A percentile compares a stretch with the other conserved stretches of the same genome.
Evolutionary conservation across 2,113 vertebrate species (phyloP).

Genomic region (Lontra canadensis): DNA sequence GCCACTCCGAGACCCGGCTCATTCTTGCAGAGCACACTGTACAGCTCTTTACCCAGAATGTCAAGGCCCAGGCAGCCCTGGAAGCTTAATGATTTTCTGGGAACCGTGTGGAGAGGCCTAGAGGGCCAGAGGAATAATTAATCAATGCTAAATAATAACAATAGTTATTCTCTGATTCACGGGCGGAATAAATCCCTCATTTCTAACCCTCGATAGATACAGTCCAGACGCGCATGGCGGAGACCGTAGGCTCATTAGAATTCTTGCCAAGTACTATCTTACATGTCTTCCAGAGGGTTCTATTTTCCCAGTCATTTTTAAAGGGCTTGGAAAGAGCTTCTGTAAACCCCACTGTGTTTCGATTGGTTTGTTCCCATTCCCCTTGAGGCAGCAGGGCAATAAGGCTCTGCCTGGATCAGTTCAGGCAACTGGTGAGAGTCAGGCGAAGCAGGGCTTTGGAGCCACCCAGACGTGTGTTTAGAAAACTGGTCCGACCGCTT

Average conservation of each 20-base stretch:
- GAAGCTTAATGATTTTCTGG: slow-evolving; percentile 73
- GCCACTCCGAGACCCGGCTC: background rate
- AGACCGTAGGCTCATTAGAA: slow-evolving; percentile 49
- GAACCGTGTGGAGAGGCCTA: slow-evolving; percentile 29
- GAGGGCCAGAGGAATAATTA: slow-evolving; percentile 63
- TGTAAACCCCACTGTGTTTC: background rate
- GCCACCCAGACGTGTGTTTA: background rate
- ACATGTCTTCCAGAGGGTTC: slow-evolving; percentile 36
- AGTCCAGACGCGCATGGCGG: background rate
- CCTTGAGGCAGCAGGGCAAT: background rate
- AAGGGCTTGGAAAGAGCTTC: background rate
- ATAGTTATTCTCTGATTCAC: slow-evolving; percentile 68
- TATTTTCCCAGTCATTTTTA: slow-evolving; percentile 53
- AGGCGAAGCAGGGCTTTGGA: background rate
- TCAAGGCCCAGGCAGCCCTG: slow-evolving; percentile 31
- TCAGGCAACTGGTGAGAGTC: background rate
- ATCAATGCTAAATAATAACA: slow-evolving; percentile 79
- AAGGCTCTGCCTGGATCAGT: background rate
- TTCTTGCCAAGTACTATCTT: background rate
- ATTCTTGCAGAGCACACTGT: background rate
- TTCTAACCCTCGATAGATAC: background rate
- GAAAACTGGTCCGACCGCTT: background rate
- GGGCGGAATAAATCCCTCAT: slow-evolving; percentile 61
- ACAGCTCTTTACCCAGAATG: background rate
- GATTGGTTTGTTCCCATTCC: background rate